phyloP scores from a whole-genome alignment of 2,888 invertebrate genomes.

The Neocrepidodera transversa region DNA sequence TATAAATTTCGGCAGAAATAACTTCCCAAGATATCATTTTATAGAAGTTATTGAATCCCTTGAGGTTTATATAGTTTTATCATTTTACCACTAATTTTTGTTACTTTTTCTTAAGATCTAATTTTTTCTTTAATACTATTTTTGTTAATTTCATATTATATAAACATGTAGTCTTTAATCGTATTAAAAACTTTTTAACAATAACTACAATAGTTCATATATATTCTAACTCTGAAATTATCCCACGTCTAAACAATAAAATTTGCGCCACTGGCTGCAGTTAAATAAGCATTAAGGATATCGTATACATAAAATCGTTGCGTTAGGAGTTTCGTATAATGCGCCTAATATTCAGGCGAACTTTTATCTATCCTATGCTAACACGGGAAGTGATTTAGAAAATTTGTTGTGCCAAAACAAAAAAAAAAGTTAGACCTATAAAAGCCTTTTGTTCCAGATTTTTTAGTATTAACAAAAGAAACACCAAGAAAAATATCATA shows the following conservation, averaged over 20 bases:
- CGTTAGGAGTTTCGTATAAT: constrained; percentile 12
- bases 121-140: no score
- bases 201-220: no score
- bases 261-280: constrained; percentile 15
- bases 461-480: no score
- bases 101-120: no score
- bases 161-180: no score
- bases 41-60: no score
- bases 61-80: background rate
- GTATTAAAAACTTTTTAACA: no score
- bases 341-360: constrained; percentile 2
- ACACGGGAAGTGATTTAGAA: constrained; percentile 5
- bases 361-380: constrained; percentile 5
- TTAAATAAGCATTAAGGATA: constrained; percentile 18
- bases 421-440: background rate
- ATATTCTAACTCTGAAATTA: background rate
- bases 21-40: no score
- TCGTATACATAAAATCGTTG: constrained; percentile 3
- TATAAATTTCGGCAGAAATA: no score
- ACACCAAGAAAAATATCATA: no score
- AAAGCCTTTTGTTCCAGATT: background rate
- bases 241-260: background rate
- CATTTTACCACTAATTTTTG: background rate
- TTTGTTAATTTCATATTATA: no score
- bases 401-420: background rate